Base-by-base conservation (phyloP, 1,140 invertebrate species). In the Tetragnatha versicolor region DNA sequence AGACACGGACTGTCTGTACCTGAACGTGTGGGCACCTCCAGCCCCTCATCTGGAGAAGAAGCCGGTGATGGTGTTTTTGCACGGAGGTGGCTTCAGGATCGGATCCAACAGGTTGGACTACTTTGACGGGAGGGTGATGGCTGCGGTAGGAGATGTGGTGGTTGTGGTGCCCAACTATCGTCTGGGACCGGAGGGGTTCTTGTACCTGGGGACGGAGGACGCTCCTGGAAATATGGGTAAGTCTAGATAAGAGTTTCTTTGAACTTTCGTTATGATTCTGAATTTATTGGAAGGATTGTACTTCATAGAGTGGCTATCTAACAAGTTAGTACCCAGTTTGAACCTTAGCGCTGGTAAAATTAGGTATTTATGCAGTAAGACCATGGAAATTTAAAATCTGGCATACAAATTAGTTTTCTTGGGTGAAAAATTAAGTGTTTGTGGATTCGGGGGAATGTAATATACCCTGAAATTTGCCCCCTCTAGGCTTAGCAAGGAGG, bases 121-220 rank as follows among this genome's bases (percentile, higher is more conserved):
- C 7, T 98, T 96, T 84, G 94, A 94, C 10, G 96, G 90, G 0
- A 94, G 96, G 80, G 91, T 97, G 80, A 84, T 98, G 83, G 93
- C 96, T 2, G 93, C 91, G 0, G 95, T 95, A 86, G 94, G 96
- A 76, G 90, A 95, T 81, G 93, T 98, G 0, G 91, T 98, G 0
- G 94, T 99, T 0, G 96, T 99, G 0, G 94, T 96, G 0, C 89
- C 98, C 55, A 99, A 99, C 85, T 99, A 99, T 86, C 90, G 97
- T 20, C 88, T 99, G 0, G 97, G 97, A 63, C 94, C 95, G 79
- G 88, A 98, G 55, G 95, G 96, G 42, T 98, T 98, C 86, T 87
- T 98, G 0, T 94, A 93, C 70, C 97, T 95, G 1, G 93, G 89
- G 0, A 96, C 97, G 86, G 91, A 93, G 78, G 94, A 95, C 84